Evolutionary conservation across 1,140 invertebrate species (phyloP).

Genomic region (Drosophila lacertosa): DNA sequence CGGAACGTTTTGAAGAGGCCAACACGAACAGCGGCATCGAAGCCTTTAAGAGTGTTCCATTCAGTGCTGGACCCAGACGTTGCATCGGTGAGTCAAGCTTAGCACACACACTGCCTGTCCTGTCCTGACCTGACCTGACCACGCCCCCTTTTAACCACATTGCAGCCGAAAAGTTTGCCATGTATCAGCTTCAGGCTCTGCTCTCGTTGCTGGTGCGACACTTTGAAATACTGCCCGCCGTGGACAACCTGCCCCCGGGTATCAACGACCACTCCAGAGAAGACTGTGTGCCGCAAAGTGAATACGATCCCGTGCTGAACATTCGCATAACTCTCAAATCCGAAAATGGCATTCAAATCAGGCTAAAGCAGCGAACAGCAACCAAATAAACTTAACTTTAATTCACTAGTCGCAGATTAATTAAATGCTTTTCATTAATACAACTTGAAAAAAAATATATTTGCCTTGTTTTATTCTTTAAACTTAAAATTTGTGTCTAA

Average conservation of each 20-base stretch:
- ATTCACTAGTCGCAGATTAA: too few relatives aligned
- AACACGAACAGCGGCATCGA: conserved; percentile 47
- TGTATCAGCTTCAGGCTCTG: conserved; percentile 84
- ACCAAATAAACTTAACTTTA: background rate
- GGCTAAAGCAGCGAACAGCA: conserved; percentile 46
- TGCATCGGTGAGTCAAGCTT: conserved; percentile 74
- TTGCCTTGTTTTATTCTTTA: too few relatives aligned
- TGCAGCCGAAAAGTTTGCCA: conserved; percentile 83
- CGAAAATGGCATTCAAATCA: conserved; percentile 76
- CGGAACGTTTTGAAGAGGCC: conserved; percentile 88
- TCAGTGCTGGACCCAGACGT: conserved; percentile 83
- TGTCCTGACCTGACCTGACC: background rate
- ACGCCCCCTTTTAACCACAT: too few relatives aligned
- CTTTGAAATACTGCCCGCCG: conserved; percentile 73
- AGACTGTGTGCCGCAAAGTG: conserved; percentile 70
- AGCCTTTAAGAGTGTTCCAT: conserved; percentile 86
- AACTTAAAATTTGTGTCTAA: too few relatives aligned
- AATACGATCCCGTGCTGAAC: conserved; percentile 76
- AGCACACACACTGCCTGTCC: too few relatives aligned
- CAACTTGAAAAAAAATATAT: too few relatives aligned
- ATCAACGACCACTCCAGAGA: conserved; percentile 72
- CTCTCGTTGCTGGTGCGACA: conserved; percentile 83
- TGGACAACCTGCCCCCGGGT: conserved; percentile 61
- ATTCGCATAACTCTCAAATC: conserved; percentile 74
- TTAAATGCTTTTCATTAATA: too few relatives aligned